phyloP scores from a whole-genome alignment of 2,888 invertebrate genomes.

The Aromia moschata region DNA sequence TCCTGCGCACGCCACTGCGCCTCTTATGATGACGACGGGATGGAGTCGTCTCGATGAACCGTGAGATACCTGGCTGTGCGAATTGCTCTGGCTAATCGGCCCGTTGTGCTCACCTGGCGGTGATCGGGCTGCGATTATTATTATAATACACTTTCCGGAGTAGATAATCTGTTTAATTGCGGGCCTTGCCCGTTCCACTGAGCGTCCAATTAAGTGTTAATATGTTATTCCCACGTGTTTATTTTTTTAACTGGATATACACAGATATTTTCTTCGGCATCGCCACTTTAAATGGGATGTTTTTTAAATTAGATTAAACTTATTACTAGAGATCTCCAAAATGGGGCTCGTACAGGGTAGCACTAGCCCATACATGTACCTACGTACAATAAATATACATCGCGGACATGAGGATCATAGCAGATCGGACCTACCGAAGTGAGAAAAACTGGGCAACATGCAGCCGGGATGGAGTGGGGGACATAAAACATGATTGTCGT shows the following conservation, averaged over 20 bases:
- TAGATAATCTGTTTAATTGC: slow-evolving; percentile 5
- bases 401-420: too few species aligned
- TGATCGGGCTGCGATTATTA: slow-evolving; percentile 13
- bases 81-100: slow-evolving; percentile 11
- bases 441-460: too few species aligned
- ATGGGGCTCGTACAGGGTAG: too few species aligned
- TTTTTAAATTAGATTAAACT: too few species aligned
- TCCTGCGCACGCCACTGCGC: too few species aligned
- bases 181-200: slow-evolving; percentile 1
- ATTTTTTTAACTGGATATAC: neutral
- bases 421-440: too few species aligned
- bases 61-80: slow-evolving; percentile 20
- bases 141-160: slow-evolving; percentile 7
- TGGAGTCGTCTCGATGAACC: slow-evolving; percentile 18
- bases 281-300: too few species aligned
- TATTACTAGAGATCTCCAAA: too few species aligned
- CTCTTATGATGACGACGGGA: neutral
- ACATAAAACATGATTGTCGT: too few species aligned
- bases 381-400: too few species aligned
- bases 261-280: neutral
- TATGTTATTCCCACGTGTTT: neutral
- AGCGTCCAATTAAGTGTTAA: neutral
- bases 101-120: slow-evolving; percentile 7
- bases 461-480: too few species aligned
- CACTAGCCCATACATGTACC: too few species aligned